These are phyloP conservation scores for Drosophila infuscata DNA, from an alignment of 2,888 invertebrate genomes.

Conservation along the genomic window DNA sequence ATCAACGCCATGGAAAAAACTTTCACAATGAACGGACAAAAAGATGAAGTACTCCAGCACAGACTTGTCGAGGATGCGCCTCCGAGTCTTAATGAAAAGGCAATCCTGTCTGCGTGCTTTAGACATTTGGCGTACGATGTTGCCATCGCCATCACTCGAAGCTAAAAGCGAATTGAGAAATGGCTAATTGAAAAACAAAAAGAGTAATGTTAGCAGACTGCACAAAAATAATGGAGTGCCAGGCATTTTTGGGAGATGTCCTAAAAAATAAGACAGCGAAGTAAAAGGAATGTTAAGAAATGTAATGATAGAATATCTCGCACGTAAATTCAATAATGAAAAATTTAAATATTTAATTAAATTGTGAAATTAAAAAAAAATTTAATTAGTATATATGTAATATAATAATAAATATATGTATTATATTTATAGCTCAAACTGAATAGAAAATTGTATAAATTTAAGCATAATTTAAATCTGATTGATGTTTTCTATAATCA, in stretches of 20 bases:
- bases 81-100: slow-evolving; percentile 61
- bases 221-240: slow-evolving; percentile 11
- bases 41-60: slow-evolving; percentile 60
- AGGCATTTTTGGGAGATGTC: not conserved
- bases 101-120: slow-evolving; percentile 46
- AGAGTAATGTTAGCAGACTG: slow-evolving; percentile 21
- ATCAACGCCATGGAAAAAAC: slow-evolving; percentile 61
- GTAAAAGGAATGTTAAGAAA: not conserved
- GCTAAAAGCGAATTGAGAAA: slow-evolving; percentile 36
- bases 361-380: not conserved
- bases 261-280: not conserved
- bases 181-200: slow-evolving; percentile 65
- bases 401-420: too few species aligned
- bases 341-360: not conserved
- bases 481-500: not conserved
- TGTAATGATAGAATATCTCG: not conserved
- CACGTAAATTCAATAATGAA: not conserved
- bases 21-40: slow-evolving; percentile 51
- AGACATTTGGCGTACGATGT: slow-evolving; percentile 41
- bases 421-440: not conserved
- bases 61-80: slow-evolving; percentile 42
- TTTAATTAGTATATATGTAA: too few species aligned
- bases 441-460: not conserved
- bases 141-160: slow-evolving; percentile 18
- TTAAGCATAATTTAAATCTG: not conserved